Percentiles rank a stretch among this genome's conserved stretches.
phyloP scores from a whole-genome alignment of 2,888 invertebrate genomes.

The Drosophila helvetica region DNA sequence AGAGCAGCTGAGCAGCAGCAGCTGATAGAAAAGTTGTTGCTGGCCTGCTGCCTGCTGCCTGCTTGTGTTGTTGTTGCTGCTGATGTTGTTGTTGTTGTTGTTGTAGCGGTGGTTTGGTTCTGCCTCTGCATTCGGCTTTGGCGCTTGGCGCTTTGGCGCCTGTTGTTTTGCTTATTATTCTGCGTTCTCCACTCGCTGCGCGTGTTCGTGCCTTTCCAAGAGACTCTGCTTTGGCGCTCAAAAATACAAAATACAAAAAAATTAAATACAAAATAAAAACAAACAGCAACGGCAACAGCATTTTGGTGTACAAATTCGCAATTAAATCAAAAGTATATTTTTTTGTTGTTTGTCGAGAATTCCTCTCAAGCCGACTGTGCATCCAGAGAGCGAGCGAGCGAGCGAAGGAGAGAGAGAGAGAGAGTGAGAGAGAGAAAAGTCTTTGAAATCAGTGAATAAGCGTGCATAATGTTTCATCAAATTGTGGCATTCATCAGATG shows the following conservation, averaged over 20 bases:
- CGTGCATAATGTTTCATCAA: slow-evolving; percentile 57
- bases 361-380: slow-evolving; percentile 47
- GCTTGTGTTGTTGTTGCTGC: too few species aligned
- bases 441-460: slow-evolving; percentile 14
- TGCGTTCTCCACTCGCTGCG: slow-evolving; percentile 58
- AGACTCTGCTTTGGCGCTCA: slow-evolving; percentile 71
- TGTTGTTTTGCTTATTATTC: slow-evolving; percentile 57
- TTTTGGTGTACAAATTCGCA: slow-evolving; percentile 38
- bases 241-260: slow-evolving; percentile 20
- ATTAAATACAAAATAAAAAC: neutral
- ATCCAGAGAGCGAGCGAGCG: slow-evolving; percentile 36
- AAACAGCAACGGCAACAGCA: slow-evolving; percentile 9
- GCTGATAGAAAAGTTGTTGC: slow-evolving; percentile 30
- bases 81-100: neutral
- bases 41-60: neutral
- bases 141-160: slow-evolving; percentile 30
- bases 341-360: slow-evolving; percentile 16
- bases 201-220: slow-evolving; percentile 44
- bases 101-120: slow-evolving; percentile 29
- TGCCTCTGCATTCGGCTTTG: slow-evolving; percentile 38
- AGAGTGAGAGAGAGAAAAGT: slow-evolving; percentile 24
- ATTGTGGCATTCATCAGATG: slow-evolving; percentile 70
- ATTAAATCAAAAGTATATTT: slow-evolving; percentile 9
- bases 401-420: slow-evolving; percentile 26
- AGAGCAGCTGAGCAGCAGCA: slow-evolving; percentile 8